A percentile compares a stretch with the other conserved stretches of the same genome.
Conservation (phyloP, 2,113 vertebrate species). For the Callipepla californica region DNA sequence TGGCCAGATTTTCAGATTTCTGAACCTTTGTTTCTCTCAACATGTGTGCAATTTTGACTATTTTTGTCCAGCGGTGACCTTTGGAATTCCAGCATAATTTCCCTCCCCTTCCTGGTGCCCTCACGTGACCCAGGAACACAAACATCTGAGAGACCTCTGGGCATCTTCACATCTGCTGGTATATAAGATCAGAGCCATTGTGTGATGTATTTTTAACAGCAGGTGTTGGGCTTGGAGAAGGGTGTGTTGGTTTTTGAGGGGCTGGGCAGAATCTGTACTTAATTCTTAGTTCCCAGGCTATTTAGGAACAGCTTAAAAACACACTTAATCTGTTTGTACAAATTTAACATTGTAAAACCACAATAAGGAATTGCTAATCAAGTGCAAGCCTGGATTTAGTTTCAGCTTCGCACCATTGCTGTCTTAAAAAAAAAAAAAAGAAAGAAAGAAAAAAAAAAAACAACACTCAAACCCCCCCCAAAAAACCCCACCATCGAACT, state of each 20-base stretch:
- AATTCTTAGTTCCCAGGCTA: conserved; percentile 80
- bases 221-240: conserved; percentile 80
- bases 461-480: background rate
- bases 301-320: conserved; percentile 79
- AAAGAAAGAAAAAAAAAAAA: background rate
- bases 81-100: conserved; percentile 88
- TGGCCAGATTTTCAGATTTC: conserved; percentile 68
- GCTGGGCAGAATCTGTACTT: conserved; percentile 72
- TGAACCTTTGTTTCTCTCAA: conserved; percentile 79
- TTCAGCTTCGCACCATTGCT: conserved; percentile 50
- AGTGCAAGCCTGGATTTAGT: conserved; percentile 50
- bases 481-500: background rate
- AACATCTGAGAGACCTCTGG: conserved; percentile 88
- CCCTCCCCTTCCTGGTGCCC: conserved; percentile 86
- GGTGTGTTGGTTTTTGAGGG: conserved; percentile 72
- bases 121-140: conserved; percentile 83
- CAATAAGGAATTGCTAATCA: conserved; percentile 72
- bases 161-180: conserved; percentile 87
- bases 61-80: conserved; percentile 84
- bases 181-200: conserved; percentile 80
- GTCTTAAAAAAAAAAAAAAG: conserved; percentile 14
- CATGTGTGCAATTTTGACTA: conserved; percentile 89
- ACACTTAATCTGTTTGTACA: conserved; percentile 78
- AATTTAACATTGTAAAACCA: conserved; percentile 73
- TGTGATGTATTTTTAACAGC: conserved; percentile 81